Base-by-base conservation (phyloP, 2,113 vertebrate genomes). In the Campylomormyrus numenius region DNA sequence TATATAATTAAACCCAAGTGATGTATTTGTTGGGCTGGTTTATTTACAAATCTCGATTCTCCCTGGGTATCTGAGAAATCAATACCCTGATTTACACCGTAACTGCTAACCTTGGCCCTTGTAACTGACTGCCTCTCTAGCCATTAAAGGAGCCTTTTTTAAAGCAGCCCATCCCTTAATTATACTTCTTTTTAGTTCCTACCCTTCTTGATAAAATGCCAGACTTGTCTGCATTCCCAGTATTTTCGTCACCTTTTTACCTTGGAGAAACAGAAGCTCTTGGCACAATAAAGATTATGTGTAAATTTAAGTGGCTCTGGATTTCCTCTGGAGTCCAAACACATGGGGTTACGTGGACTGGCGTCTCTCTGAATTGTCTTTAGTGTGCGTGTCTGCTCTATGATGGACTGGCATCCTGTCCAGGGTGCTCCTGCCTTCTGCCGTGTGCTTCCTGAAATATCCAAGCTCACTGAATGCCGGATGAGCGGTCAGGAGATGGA, bases 1-100 rank as follows among this genome's bases (percentile, higher is more conserved):
- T 42, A 42, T 42, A 80, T 80, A 80, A 80, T 80, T 80, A 80
- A 80, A 80, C 31, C 74, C 74, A 80, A 80, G 74, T 80, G 74
- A 80, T 42, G 35, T 42, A n/a, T 35, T 56, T 80, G 31, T 39
- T 80, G 35, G 31, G 15, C 74, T 19, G 74, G 13, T 80, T 80
- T 80, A 80, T 80, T 80, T 80, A 80, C 74, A 80, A 80, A 80
- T 80, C 35, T 80, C 15, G 35, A 80, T 39, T 80, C 74, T 80
- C 74, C 35, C 13, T 19, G 35, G 35, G 31, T 80, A 39, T 80
- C 31, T 39, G 74, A 80, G 17, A 80, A 80, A 80, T 80, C 74
- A 42, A 80, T 80, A 80, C 35, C 35, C 27, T 70, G 62, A 70
- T 70, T 70, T 70, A 31, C 62, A 70, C 62, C 3, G 27, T 31